Evolutionary conservation across 2,113 vertebrate genomes (phyloP), one percentile per base, ranked within the genome.

Genomic region (Istiophorus platypterus): DNA sequence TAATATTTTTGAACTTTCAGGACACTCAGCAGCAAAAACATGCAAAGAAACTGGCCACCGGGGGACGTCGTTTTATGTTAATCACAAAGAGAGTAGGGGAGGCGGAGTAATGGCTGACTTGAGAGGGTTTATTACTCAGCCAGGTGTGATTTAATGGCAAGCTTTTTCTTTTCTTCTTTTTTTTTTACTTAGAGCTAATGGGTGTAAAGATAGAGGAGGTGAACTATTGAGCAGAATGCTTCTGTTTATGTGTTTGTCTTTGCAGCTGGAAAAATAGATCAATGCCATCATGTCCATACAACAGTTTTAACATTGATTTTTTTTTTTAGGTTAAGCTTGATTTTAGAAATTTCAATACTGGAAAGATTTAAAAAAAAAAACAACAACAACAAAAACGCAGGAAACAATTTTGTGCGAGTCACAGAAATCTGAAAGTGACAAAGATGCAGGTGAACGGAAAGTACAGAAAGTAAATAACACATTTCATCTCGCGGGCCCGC

Each of bases 371-470:
- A n/a, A n/a, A n/a, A n/a, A n/a, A n/a, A n/a, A n/a, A n/a, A n/a
- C n/a, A n/a, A n/a, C n/a, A n/a, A n/a, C n/a, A n/a, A n/a, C n/a
- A 62, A 29, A 71, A 67, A 56, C 3, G 7, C n/a, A 65, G 34
- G 29, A 61, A 52, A 74, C 13, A 5, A 58, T 77, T 78, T 76
- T 75, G 20, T 61, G 47, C 0, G 37, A 76, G 22, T 52, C 22
- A 26, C 45, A 49, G 27, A 54, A 41, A 67, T 13, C 52, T 54
- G 59, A 22, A 37, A 22, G 45, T 14, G 51, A 27, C 13, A 10
- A 54, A 54, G 67, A 42, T 69, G 62, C 41, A 74, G 76, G 69
- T 64, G 62, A 76, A 41, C 26, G 61, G 18, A 59, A 65, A 58
- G 41, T 27, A 26, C 20, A 62, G 66, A 39, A 68, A 61, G 37